Evolutionary conservation across 2,797 vertebrate genomes (phyloP).

Genomic region (Oreochromis mossambicus): DNA sequence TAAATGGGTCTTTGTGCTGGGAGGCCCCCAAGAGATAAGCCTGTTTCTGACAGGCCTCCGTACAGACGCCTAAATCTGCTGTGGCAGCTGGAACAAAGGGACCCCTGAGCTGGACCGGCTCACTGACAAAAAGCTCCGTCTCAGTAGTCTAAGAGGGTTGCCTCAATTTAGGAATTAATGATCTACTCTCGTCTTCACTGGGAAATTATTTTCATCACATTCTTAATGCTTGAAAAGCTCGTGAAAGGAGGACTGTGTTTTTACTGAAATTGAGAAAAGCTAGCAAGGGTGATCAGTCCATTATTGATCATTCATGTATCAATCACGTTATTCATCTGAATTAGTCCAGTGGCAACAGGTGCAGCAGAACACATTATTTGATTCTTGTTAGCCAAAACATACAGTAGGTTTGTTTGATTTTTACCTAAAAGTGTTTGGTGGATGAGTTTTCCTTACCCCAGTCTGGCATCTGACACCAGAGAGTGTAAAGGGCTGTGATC

Average conservation of each 20-base stretch:
- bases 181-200: conserved; percentile 8
- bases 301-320: background rate
- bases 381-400: background rate
- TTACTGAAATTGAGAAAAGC: background rate
- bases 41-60: conserved; percentile 75
- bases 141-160: conserved; percentile 19
- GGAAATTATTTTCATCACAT: background rate
- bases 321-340: background rate
- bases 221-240: background rate
- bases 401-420: background rate
- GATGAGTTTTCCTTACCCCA: background rate
- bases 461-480: background rate
- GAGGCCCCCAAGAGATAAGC: conserved; percentile 75
- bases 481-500: background rate
- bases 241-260: background rate
- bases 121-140: conserved; percentile 50
- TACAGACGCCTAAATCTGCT: conserved; percentile 72
- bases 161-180: conserved; percentile 52
- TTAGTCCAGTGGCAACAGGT: background rate
- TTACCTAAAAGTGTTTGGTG: background rate
- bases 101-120: conserved; percentile 49
- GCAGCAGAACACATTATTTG: background rate
- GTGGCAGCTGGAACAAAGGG: conserved; percentile 76
- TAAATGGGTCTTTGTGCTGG: conserved; percentile 73
- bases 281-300: background rate